These are phyloP conservation scores for Arothron firmamentum DNA, from an alignment of 2,113 vertebrate genomes.

Conservation along the genomic window DNA sequence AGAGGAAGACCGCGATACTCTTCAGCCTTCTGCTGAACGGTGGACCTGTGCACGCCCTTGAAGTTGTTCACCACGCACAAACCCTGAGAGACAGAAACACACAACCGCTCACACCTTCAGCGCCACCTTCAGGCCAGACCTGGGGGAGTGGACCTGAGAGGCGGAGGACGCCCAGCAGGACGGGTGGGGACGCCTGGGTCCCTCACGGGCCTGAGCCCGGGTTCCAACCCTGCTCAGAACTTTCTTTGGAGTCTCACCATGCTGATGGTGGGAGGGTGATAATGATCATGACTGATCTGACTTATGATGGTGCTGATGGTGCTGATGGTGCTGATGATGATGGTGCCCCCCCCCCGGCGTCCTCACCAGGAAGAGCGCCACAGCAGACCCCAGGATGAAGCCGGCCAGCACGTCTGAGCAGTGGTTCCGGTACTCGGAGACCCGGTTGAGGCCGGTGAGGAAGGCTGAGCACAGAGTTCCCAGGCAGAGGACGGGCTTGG, in stretches of 20 bases:
- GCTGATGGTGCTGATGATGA: no score
- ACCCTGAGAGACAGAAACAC: conserved; percentile 71
- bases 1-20: conserved; percentile 88
- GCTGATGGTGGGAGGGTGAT: no score
- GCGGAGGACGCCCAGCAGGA: no score
- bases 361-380: conserved; percentile 93
- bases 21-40: conserved; percentile 87
- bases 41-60: conserved; percentile 81
- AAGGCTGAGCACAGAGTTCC: conserved; percentile 93
- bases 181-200: no score
- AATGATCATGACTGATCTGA: no score
- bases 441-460: conserved; percentile 90
- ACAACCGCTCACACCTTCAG: no score
- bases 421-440: conserved; percentile 97
- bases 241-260: no score
- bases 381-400: conserved; percentile 88
- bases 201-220: no score
- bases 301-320: no score
- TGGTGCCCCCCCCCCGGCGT: not conserved
- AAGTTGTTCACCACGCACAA: conserved; percentile 98
- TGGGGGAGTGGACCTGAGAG: no score
- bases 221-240: no score
- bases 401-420: conserved; percentile 94
- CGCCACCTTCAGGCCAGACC: no score
- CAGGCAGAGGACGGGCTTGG: conserved; percentile 93